Evolutionary conservation across 2,113 vertebrate species (phyloP).

Genomic region (Delphinapterus leucas): DNA sequence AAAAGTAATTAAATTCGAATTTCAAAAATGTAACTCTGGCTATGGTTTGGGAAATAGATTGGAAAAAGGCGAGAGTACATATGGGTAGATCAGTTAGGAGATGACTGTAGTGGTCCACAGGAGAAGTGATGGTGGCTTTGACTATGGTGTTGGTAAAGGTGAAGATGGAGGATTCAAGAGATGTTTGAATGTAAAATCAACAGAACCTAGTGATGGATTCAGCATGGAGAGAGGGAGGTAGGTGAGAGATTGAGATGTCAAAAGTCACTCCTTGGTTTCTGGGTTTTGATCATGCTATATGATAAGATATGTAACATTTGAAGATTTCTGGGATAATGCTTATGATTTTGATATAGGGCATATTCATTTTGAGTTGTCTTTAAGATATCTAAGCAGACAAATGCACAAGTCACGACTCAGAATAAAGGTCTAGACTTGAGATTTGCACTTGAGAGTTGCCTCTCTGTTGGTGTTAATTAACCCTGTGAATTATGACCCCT

Average conservation of each 20-base stretch:
- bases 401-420: neutral
- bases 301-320: neutral
- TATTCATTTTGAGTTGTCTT: neutral
- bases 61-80: neutral
- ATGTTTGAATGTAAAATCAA: neutral
- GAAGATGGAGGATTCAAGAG: neutral
- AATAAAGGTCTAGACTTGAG: neutral
- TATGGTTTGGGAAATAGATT: neutral
- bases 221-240: neutral
- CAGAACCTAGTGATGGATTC: neutral
- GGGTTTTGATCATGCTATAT: neutral
- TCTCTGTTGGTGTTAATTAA: neutral
- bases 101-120: neutral
- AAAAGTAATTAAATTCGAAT: conserved; percentile 30
- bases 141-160: neutral
- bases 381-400: conserved; percentile 14
- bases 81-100: neutral
- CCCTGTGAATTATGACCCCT: neutral
- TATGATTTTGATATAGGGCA: neutral
- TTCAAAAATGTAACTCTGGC: conserved; percentile 38
- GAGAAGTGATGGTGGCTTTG: neutral
- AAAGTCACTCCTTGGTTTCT: neutral
- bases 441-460: neutral
- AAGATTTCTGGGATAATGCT: neutral
- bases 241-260: neutral